These are phyloP conservation scores for Alcis repandata DNA, from an alignment of 2,888 invertebrate genomes.

Conservation along the genomic window DNA sequence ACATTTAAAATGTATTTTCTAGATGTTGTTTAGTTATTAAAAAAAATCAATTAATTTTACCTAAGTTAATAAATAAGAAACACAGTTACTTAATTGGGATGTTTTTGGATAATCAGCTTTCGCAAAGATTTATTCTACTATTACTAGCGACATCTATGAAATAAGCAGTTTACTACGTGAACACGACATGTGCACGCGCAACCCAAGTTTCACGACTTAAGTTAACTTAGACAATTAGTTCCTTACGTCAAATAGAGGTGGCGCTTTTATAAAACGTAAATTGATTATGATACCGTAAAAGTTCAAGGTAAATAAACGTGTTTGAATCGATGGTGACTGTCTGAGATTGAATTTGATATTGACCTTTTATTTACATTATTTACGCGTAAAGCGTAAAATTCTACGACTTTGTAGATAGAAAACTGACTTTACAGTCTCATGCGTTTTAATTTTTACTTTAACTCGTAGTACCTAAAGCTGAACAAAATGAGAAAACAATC, in stretches of 20 bases:
- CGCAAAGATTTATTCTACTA: too few relatives aligned
- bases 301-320: conserved; percentile 30
- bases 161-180: neutral
- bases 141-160: conserved; percentile 20
- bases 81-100: too few relatives aligned
- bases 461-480: too few relatives aligned
- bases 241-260: neutral
- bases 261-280: neutral
- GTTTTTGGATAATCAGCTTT: too few relatives aligned
- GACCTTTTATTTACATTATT: conserved; percentile 19
- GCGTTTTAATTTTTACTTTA: too few relatives aligned
- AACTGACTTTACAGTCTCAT: too few relatives aligned
- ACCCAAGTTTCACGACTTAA: neutral
- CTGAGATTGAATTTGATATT: conserved; percentile 15
- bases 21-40: too few relatives aligned
- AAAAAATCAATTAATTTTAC: too few relatives aligned
- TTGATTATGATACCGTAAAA: neutral
- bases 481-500: too few relatives aligned
- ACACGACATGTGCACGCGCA: neutral
- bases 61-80: too few relatives aligned
- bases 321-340: conserved; percentile 15
- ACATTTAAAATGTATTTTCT: too few relatives aligned
- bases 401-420: neutral
- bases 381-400: neutral
- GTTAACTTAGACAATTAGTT: neutral